phyloP scores from a whole-genome alignment of 2,888 invertebrate genomes.

The Drosophila greeni region DNA sequence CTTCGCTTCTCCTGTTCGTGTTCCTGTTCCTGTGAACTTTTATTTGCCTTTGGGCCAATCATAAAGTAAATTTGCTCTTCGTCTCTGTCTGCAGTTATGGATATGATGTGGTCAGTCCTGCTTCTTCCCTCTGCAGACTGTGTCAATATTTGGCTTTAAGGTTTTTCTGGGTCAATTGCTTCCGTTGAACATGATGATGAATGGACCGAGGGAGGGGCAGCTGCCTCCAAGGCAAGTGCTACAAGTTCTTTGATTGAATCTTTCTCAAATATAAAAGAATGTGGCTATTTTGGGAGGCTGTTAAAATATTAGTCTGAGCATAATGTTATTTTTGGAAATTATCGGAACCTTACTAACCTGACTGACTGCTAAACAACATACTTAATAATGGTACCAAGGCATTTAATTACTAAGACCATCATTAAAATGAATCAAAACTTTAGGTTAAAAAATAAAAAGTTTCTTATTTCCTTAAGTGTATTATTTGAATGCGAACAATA shows the following conservation, averaged over 20 bases:
- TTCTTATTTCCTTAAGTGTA: background rate
- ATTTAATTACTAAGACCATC: background rate
- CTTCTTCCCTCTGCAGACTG: constrained; percentile 16
- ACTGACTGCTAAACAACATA: background rate
- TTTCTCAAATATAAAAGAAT: background rate
- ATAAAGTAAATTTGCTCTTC: constrained; percentile 44
- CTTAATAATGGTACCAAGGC: background rate
- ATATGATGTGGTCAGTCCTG: constrained; percentile 22
- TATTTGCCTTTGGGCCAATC: constrained; percentile 53
- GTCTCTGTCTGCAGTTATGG: constrained; percentile 28
- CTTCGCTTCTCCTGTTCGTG: constrained; percentile 40
- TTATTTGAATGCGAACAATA: background rate
- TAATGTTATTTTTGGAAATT: background rate
- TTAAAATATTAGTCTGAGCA: background rate
- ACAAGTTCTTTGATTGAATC: constrained; percentile 5
- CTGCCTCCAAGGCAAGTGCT: constrained; percentile 4
- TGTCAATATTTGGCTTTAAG: constrained; percentile 51
- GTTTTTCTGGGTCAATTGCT: constrained; percentile 58
- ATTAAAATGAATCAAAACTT: background rate
- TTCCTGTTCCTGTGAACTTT: constrained; percentile 30
- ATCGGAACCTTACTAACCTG: background rate
- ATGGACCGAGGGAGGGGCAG: constrained; percentile 14
- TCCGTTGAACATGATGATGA: constrained; percentile 6
- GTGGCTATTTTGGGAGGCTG: background rate
- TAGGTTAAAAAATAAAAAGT: background rate